Conservation (phyloP, 2,113 vertebrate genomes). For the Pedetes capensis region DNA sequence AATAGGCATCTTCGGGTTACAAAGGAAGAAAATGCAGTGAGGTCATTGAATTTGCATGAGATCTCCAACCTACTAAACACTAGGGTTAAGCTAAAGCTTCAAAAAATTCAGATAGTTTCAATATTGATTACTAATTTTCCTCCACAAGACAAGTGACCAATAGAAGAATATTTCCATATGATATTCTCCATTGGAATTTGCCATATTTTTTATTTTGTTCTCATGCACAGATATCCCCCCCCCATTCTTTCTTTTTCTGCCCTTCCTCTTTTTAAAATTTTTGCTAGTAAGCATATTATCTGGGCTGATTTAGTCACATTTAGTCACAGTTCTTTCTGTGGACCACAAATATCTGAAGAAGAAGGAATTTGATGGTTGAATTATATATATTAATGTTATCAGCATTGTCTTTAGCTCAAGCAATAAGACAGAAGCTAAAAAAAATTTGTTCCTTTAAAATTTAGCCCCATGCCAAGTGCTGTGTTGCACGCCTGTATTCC, state of each 20-base stretch:
- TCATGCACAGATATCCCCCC: background rate
- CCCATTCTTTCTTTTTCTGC: background rate
- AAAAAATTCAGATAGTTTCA: background rate
- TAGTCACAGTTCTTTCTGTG: background rate
- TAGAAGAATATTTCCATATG: background rate
- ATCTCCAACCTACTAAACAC: background rate
- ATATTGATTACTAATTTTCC: background rate
- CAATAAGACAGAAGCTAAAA: background rate
- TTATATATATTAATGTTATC: background rate
- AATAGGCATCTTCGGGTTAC: background rate
- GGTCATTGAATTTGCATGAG: background rate
- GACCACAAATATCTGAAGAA: background rate
- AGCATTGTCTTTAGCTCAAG: background rate
- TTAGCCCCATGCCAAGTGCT: too few relatives aligned
- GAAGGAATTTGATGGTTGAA: background rate
- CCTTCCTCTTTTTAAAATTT: too few relatives aligned
- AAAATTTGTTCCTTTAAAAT: background rate
- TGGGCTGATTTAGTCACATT: background rate
- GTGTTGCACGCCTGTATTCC: too few relatives aligned
- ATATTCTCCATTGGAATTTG: background rate
- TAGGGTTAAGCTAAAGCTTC: background rate
- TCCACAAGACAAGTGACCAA: background rate
- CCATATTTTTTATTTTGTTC: background rate
- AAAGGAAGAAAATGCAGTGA: background rate
- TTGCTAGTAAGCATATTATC: background rate